Percentiles rank a stretch among this genome's conserved stretches.
These are phyloP conservation scores for Aleiodes leptofemur DNA, from an alignment of 2,888 invertebrate genomes.

Conservation along the genomic window DNA sequence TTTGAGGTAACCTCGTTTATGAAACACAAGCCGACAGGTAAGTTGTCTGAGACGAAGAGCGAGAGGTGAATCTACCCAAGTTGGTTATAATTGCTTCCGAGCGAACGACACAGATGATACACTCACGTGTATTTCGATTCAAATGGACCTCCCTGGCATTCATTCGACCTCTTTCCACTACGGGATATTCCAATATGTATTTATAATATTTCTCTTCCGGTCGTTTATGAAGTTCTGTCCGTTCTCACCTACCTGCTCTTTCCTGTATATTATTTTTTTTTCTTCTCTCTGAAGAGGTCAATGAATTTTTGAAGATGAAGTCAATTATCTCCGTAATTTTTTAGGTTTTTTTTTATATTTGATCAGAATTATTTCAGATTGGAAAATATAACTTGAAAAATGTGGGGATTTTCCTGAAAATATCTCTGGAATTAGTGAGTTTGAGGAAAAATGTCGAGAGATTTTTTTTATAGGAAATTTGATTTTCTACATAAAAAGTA, in stretches of 20 bases:
- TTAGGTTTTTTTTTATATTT: background rate
- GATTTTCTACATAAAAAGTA: no score
- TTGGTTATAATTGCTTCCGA: conserved; percentile 73
- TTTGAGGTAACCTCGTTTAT: conserved; percentile 69
- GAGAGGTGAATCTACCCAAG: conserved; percentile 55
- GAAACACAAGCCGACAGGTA: conserved; percentile 74
- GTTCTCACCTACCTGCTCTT: conserved; percentile 28
- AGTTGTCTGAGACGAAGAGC: conserved; percentile 66
- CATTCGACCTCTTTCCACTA: conserved; percentile 24
- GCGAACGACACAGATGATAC: conserved; percentile 62
- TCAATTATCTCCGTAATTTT: background rate
- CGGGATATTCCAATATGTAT: conserved; percentile 39
- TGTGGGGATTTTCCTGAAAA: no score
- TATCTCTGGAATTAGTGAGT: no score
- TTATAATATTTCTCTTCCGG: conserved; percentile 46
- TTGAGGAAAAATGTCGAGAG: no score
- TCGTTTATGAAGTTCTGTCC: conserved; percentile 33
- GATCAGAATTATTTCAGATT: background rate
- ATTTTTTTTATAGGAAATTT: no score
- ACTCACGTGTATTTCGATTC: conserved; percentile 41
- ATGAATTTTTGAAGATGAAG: background rate
- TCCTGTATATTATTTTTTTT: conserved; percentile 21
- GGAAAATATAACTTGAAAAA: no score
- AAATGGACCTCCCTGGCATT: conserved; percentile 39
- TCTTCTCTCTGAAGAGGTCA: background rate